phyloP scores from a whole-genome alignment of 2,888 invertebrate genomes.

The Drosophila ustulata region DNA sequence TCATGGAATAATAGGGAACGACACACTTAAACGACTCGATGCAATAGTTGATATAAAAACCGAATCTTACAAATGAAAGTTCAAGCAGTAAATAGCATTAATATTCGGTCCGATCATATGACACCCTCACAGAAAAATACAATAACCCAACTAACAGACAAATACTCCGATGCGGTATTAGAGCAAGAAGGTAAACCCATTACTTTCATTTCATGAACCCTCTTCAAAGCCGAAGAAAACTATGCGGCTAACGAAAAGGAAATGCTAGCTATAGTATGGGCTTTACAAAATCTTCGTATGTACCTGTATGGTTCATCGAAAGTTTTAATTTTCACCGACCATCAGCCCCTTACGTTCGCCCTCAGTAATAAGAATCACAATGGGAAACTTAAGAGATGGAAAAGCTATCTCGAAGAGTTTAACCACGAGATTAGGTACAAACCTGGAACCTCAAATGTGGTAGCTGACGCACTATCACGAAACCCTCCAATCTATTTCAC shows the following conservation, averaged over 20 bases:
- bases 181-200: not conserved
- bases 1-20: conserved; percentile 12
- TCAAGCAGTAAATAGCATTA: not conserved
- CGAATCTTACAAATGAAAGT: not conserved
- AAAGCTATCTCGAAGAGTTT: not conserved
- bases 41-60: not conserved
- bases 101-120: not conserved
- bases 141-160: not conserved
- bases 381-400: not conserved
- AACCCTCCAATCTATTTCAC: not conserved
- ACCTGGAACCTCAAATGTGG: not conserved
- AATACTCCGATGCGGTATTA: conserved; percentile 41
- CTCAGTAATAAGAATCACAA: not conserved
- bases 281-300: not conserved
- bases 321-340: not conserved
- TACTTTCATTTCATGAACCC: too few relatives aligned
- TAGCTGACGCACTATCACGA: not conserved
- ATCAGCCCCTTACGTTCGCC: not conserved
- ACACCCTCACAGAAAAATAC: not conserved
- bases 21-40: not conserved
- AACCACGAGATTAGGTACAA: not conserved
- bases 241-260: too few relatives aligned
- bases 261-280: not conserved
- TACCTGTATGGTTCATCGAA: not conserved
- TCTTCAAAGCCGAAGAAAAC: too few relatives aligned